Percentiles rank a stretch among this genome's conserved stretches.
phyloP scores from a whole-genome alignment of 2,113 vertebrate genomes.

The Podarcis cretensis region DNA sequence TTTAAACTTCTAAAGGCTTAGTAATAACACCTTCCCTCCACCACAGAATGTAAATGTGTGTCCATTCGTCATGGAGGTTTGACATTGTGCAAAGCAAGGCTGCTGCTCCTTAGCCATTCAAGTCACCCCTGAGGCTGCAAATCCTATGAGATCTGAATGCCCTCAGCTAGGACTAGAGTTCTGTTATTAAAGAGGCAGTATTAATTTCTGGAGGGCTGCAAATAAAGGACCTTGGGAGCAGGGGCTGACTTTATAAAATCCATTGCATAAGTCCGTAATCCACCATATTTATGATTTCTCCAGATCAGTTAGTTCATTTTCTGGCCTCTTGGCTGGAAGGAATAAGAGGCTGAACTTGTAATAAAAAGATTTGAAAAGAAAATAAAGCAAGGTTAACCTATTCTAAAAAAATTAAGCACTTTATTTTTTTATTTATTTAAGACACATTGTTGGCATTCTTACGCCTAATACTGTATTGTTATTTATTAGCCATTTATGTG shows the following conservation, averaged over 20 bases:
- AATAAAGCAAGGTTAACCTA: neutral
- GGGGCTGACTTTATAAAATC: neutral
- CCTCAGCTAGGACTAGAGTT: slow-evolving; percentile 51
- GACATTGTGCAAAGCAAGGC: slow-evolving; percentile 49
- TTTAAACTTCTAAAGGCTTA: slow-evolving; percentile 61
- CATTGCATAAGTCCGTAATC: slow-evolving; percentile 18
- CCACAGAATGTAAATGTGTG: slow-evolving; percentile 38
- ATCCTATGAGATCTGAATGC: slow-evolving; percentile 59
- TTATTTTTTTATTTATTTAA: accelerated
- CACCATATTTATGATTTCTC: neutral
- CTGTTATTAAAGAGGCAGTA: slow-evolving; percentile 77
- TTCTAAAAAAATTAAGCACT: neutral
- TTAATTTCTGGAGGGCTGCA: slow-evolving; percentile 71
- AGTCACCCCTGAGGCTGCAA: slow-evolving; percentile 51
- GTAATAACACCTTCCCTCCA: slow-evolving; percentile 60
- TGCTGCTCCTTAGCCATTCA: slow-evolving; percentile 62
- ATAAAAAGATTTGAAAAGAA: neutral
- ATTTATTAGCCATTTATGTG: neutral
- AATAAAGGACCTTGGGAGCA: slow-evolving; percentile 23
- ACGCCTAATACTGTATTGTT: neutral
- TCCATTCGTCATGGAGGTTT: slow-evolving; percentile 43
- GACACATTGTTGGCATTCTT: neutral
- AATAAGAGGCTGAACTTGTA: neutral
- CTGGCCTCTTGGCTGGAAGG: neutral
- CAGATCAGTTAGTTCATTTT: neutral